Evolutionary conservation across 2,888 invertebrate species (phyloP), one percentile per base, ranked within the genome.

Genomic region (Teinopalpus imperialis): DNA sequence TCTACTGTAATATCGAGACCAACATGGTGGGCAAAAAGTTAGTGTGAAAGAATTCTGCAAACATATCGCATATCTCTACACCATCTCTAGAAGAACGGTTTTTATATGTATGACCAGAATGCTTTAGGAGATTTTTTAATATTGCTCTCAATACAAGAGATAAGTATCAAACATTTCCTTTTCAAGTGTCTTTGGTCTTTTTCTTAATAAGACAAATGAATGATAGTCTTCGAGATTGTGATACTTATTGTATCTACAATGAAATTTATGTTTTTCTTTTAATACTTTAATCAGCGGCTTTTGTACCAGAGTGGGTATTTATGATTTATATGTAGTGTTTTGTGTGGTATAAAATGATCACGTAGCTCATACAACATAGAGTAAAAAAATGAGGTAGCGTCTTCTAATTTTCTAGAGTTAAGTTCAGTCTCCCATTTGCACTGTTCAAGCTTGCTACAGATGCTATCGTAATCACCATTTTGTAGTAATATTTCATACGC

Each of bases 41-140:
- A n/a, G n/a, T n/a, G n/a, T n/a, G n/a, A n/a, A n/a, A n/a, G n/a
- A n/a, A n/a, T 24, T 24, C 2, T 24, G 24, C 24, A 24, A 24
- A 24, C 24, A 24, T 24, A 24, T 24, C 8, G 24, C 24, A 24
- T 24, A 24, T 24, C 24, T 24, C 24, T 24, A 24, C 24, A n/a
- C 24, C 24, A 24, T 24, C 24, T 24, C 24, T 24, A 24, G 24
- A 24, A 24, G 5, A 24, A 24, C 6, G 8, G n/a, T n/a, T n/a
- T n/a, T n/a, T 24, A 5, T 5, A 24, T 2, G 24, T 5, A 8
- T 24, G 8, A 24, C 24, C 24, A 24, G 24, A 24, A 24, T 6
- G 24, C 24, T n/a, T 24, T 24, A 8, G 24, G 24, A 24, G 4
- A 24, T n/a, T 24, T 24, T 24, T 24, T 24, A 24, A 24, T 24